phyloP scores from a whole-genome alignment of 2,113 vertebrate species.

The Nothobranchius kuhntae region DNA sequence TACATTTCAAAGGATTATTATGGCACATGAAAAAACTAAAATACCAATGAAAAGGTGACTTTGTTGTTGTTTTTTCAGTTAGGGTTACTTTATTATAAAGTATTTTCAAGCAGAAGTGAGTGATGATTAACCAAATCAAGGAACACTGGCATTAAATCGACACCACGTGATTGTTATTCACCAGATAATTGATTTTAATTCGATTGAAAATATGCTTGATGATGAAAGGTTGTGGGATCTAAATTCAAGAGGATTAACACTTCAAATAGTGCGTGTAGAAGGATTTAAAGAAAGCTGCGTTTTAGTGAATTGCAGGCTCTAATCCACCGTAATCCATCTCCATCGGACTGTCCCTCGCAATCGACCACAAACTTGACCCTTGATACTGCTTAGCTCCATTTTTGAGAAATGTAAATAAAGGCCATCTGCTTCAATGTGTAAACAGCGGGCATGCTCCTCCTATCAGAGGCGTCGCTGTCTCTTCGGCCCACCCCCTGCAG shows the following conservation, averaged over 20 bases:
- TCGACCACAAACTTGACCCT: neutral
- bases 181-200: no score
- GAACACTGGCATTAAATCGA: no score
- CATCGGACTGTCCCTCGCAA: neutral
- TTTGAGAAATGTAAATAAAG: conserved; percentile 69
- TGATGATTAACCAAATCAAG: no score
- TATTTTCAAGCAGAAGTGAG: no score
- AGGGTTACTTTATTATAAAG: no score
- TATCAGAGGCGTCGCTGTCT: conserved; percentile 20
- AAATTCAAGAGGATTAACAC: neutral
- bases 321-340: neutral
- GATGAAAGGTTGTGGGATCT: neutral
- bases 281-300: neutral
- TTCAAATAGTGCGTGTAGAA: neutral
- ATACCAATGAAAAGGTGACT: no score
- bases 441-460: conserved; percentile 46
- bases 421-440: conserved; percentile 71
- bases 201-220: no score
- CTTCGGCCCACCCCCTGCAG: neutral
- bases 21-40: no score
- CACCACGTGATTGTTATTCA: no score
- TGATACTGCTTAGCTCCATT: neutral
- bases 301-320: neutral
- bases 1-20: no score
- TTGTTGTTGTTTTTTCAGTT: no score